Conservation (phyloP, 2,797 vertebrate genomes). For the Kryptolebias ocellatus region DNA sequence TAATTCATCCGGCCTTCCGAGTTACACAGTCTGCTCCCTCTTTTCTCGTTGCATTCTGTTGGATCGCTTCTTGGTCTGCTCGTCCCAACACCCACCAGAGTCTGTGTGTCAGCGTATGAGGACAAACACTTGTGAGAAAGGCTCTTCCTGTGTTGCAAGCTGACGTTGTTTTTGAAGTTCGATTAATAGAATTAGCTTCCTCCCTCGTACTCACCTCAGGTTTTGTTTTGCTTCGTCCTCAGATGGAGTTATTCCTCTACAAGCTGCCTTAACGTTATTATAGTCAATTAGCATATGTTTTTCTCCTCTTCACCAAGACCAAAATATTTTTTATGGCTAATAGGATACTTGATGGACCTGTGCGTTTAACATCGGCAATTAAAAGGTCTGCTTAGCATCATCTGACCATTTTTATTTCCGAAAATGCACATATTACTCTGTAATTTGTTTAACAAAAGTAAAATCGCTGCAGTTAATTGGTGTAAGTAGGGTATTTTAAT, state of each 20-base stretch:
- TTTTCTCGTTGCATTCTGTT: conserved; percentile 37
- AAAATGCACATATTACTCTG: background rate
- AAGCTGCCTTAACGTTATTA: background rate
- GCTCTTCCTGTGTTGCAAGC: conserved; percentile 4
- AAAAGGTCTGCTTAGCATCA: background rate
- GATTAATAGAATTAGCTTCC: background rate
- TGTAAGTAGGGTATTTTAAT: no score
- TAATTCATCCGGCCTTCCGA: conserved; percentile 50
- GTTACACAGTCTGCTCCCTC: conserved; percentile 43
- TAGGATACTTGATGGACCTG: no score
- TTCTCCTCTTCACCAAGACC: no score
- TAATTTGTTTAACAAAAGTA: background rate
- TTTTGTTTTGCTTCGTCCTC: background rate
- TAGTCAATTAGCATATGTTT: no score
- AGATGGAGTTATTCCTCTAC: background rate
- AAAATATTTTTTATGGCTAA: no score
- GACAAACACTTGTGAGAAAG: conserved; percentile 18
- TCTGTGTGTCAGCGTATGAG: conserved; percentile 10
- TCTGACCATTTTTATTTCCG: background rate
- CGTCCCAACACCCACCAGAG: conserved; percentile 11
- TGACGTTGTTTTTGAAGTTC: conserved; percentile 8
- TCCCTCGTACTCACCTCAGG: background rate
- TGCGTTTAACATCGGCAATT: background rate
- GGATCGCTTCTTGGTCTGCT: conserved; percentile 30
- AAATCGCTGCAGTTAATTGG: no score